These are phyloP conservation scores for Andricus grossulariae DNA, from an alignment of 1,140 invertebrate species.

Conservation along the genomic window DNA sequence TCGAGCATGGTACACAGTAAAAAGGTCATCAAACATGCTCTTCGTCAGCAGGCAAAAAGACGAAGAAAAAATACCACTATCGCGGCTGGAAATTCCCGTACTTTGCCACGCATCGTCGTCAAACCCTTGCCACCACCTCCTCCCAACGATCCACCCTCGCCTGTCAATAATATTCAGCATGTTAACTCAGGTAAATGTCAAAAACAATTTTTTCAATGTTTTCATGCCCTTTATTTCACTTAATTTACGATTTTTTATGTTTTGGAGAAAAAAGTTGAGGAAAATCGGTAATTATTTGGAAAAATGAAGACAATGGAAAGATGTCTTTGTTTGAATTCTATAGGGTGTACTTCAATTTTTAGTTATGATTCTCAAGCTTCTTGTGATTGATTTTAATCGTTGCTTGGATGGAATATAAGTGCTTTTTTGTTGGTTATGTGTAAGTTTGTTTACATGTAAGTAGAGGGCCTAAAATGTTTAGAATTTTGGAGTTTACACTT, in stretches of 20 bases:
- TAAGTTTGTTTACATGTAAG: no score
- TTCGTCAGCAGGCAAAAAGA: slow-evolving; percentile 87
- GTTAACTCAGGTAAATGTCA: slow-evolving; percentile 61
- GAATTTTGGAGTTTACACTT: no score
- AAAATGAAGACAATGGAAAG: no score
- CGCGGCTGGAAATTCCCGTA: slow-evolving; percentile 81
- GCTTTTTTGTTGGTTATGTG: no score
- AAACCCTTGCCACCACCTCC: slow-evolving; percentile 81
- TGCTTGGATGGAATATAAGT: no score
- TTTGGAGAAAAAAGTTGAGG: not conserved
- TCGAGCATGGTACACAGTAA: slow-evolving; percentile 76
- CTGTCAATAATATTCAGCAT: slow-evolving; percentile 64
- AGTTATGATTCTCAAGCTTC: no score
- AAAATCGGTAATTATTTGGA: not conserved
- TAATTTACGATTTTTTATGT: not conserved
- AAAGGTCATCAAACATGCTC: slow-evolving; percentile 82
- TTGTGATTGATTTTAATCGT: no score
- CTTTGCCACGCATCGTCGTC: slow-evolving; percentile 82
- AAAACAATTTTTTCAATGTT: slow-evolving; percentile 3
- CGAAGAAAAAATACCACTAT: slow-evolving; percentile 86
- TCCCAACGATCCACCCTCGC: slow-evolving; percentile 65
- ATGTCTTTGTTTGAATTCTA: no score
- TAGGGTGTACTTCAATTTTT: no score
- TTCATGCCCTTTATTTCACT: not conserved
- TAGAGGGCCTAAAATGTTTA: no score